Evolutionary conservation across 1,140 invertebrate genomes (phyloP), one percentile per base, ranked within the genome.

Genomic region (Harlomillsia oculata): DNA sequence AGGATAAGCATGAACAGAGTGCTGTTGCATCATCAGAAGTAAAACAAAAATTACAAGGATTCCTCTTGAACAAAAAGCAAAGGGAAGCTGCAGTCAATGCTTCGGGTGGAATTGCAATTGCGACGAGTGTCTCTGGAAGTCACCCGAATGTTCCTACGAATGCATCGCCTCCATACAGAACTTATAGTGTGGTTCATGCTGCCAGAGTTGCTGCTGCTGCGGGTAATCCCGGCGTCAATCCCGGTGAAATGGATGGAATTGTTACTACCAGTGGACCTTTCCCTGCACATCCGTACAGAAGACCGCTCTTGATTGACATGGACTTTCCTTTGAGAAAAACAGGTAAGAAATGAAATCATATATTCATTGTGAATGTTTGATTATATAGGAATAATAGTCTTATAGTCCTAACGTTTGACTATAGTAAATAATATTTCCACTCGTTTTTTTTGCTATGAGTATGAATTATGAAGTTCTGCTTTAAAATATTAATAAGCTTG

Each of bases 281-380:
- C 53, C 59, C 51, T 21, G 55, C 29, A 67, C 73, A 46, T 69
- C 73, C 43, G 28, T 76, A 69, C 66, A 68, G 72, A 39, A 70
- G 71, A 58, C 69, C 69, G 16, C 68, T 79, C 21, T 72, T 82
- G 26, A 68, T 76, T 25, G 83, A 84, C 65, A 81, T 85, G 62
- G 90, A 95, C 75, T 95, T 92, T 72, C 91, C 91, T 40, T 78
- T 96, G 2, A 72, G 91, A 61, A 97, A 95, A 80, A 95, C 92
- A 78, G 91, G 90, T 95, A 78, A 56, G 68, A 49, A 72, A 71
- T 34, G 32, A 34, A 9, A 34, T 34, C n/a, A n/a, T n/a, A n/a
- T n/a, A n/a, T n/a, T 34, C n/a, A 9, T 34, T 34, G n/a, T 34
- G 32, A 9, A 9, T 34, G 32, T 34, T 34, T 34, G n/a, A n/a